Evolutionary conservation across 2,888 invertebrate species (phyloP).

Genomic region (Lithophane ornitopus): DNA sequence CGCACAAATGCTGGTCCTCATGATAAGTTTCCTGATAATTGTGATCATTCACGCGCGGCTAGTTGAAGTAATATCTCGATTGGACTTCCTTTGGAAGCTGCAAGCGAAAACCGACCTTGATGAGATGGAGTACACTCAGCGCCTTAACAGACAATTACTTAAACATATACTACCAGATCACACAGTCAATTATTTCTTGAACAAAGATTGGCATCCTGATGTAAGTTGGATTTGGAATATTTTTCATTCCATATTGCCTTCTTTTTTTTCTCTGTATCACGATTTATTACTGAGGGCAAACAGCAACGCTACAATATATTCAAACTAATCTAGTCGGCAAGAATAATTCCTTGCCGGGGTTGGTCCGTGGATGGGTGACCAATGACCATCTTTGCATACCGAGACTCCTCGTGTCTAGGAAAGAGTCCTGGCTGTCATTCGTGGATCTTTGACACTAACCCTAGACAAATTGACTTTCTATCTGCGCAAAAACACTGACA

Average conservation of each 20-base stretch:
- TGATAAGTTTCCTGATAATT: constrained; percentile 96
- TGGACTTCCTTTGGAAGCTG: constrained; percentile 99
- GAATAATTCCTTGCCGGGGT: too few species aligned
- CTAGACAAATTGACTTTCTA: too few species aligned
- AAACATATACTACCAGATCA: constrained; percentile 99
- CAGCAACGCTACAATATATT: too few species aligned
- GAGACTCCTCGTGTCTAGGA: too few species aligned
- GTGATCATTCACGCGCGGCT: constrained; percentile 97
- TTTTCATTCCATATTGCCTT: background rate
- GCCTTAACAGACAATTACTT: constrained; percentile 96
- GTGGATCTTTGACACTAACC: too few species aligned
- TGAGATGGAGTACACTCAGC: constrained; percentile 97
- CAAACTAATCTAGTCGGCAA: too few species aligned
- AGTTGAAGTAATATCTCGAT: constrained; percentile 97
- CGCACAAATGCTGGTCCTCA: constrained; percentile 95
- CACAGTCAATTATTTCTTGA: constrained; percentile 98
- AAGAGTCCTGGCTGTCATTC: too few species aligned
- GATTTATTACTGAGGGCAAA: too few species aligned
- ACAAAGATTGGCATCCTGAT: constrained; percentile 95
- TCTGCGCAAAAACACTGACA: too few species aligned
- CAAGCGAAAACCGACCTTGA: constrained; percentile 98
- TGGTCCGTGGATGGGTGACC: too few species aligned
- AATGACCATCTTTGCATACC: too few species aligned
- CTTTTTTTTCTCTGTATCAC: too few species aligned
- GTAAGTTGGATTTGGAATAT: constrained; percentile 83